Percentiles rank a stretch among this genome's conserved stretches.
Evolutionary conservation across 1,140 invertebrate species (phyloP).

Genomic region (Periplaneta americana): DNA sequence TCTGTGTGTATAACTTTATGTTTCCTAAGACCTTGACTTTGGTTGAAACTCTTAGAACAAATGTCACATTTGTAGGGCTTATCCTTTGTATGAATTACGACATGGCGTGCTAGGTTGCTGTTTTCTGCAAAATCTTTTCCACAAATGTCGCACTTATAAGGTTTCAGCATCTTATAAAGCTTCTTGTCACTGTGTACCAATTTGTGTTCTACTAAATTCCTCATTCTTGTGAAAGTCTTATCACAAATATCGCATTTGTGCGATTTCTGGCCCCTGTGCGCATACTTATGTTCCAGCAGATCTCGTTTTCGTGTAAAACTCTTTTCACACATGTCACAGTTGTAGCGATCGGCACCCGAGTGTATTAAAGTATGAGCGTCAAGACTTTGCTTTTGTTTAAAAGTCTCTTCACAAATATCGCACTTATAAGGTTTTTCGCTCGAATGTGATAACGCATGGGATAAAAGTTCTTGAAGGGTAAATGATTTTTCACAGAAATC

Average conservation of each 20-base stretch:
- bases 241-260: conserved; percentile 41
- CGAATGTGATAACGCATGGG: conserved; percentile 28
- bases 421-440: conserved; percentile 26
- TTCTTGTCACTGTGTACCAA: neutral
- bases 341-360: neutral
- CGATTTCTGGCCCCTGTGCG: conserved; percentile 39
- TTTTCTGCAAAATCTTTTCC: neutral
- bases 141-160: neutral
- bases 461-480: conserved; percentile 5
- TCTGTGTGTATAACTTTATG: too few relatives aligned
- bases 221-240: conserved; percentile 43
- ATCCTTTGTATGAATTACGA: conserved; percentile 34
- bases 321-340: neutral
- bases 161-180: neutral
- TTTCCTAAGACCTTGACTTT: conserved; percentile 20
- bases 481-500: neutral
- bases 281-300: conserved; percentile 4
- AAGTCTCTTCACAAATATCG: conserved; percentile 28
- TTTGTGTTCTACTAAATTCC: neutral
- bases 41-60: conserved; percentile 26
- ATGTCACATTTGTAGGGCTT: conserved; percentile 40
- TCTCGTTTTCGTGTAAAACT: neutral
- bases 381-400: conserved; percentile 25
- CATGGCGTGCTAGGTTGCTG: conserved; percentile 16
- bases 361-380: conserved; percentile 20